Evolutionary conservation across 2,797 vertebrate species (phyloP), one percentile per base, ranked within the genome.

Genomic region (Champsocephalus esox): DNA sequence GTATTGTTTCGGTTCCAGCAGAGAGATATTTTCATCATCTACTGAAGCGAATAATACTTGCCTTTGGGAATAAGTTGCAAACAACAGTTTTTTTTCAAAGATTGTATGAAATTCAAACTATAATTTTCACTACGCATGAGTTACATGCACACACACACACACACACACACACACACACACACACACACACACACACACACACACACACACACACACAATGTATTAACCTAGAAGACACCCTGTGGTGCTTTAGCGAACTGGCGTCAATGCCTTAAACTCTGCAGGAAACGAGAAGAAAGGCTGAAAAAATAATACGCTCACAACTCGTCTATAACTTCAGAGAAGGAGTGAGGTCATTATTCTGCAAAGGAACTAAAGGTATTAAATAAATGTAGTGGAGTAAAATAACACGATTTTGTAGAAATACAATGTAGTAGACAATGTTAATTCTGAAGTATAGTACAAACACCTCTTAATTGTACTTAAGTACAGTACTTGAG

Each of bases 11-110:
- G 13, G 38, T 83, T 92, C 89, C 87, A 90, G 80, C 28, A 1
- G 65, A 88, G 65, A 88, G 82, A 87, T 90, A 88, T 88, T 91
- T 91, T 89, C 65, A 87, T 86, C 76, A 66, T 80, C 75, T 38
- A 56, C 7, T 66, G 72, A 88, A 77, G 63, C 66, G 64, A 86
- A 48, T 68, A 19, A 38, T 60, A n/a, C 41, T 13, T 62, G 54
- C 52, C 71, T 66, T 81, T 73, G 70, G 82, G 68, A 75, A 73
- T 73, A 67, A 82, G 56, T 77, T 13, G 0, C 66, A 32, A 72
- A 52, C 48, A 70, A 69, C 55, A 71, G 17, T 75, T 65, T 75
- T 77, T 50, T 71, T n/a, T 66, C 19, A 54, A 52, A 74, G 66
- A 13, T 43, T 28, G 72, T 55, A 48, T 62, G 75, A 71, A 58